A percentile compares a stretch with the other conserved stretches of the same genome.
These are phyloP conservation scores for Butastur rufipennis DNA, from an alignment of 2,113 vertebrate genomes.

Conservation along the genomic window DNA sequence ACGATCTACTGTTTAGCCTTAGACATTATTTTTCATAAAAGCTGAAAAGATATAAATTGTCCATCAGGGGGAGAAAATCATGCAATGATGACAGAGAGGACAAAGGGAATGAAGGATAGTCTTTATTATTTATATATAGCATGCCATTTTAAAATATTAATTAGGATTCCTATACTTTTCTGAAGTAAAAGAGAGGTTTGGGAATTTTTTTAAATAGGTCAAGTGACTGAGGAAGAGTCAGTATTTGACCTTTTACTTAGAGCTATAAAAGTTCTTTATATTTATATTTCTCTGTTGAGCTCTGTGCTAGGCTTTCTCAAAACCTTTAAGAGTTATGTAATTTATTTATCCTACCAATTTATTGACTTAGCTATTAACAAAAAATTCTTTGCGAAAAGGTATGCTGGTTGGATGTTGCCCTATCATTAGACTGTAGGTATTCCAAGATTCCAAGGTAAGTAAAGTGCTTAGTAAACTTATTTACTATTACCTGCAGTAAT, in stretches of 20 bases:
- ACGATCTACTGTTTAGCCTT: neutral
- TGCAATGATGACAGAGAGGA: neutral
- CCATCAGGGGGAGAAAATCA: neutral
- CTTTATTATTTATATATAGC: neutral
- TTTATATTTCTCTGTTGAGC: neutral
- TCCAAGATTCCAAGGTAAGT: neutral
- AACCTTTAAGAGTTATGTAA: neutral
- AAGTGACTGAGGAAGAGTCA: neutral
- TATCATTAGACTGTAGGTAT: neutral
- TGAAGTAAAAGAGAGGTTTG: neutral
- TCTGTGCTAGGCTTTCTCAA: neutral
- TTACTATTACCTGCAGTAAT: neutral
- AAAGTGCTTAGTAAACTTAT: neutral
- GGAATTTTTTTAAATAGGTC: neutral
- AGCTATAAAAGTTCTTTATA: neutral
- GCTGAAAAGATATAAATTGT: neutral
- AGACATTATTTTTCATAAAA: neutral
- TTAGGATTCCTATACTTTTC: neutral
- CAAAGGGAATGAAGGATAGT: neutral
- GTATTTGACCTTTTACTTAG: neutral
- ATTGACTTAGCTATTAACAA: neutral
- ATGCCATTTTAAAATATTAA: neutral
- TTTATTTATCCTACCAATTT: neutral
- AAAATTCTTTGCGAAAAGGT: neutral
- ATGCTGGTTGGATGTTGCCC: neutral